A percentile compares a stretch with the other conserved stretches of the same genome.
Evolutionary conservation across 2,797 vertebrate species (phyloP).

Genomic region (Gadopsis marmoratus): DNA sequence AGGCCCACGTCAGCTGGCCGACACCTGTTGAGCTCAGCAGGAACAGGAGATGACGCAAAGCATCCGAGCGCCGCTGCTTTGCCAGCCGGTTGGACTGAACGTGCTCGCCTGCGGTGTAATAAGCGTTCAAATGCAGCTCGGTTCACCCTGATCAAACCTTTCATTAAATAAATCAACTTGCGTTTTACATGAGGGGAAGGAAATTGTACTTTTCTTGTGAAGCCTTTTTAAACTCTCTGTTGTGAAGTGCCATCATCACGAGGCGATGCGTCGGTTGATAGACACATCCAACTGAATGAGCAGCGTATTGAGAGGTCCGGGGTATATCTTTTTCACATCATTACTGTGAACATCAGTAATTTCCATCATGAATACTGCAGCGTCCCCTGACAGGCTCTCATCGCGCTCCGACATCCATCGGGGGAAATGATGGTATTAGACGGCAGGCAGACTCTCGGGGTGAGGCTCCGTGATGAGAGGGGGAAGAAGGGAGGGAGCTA

Average conservation of each 20-base stretch:
- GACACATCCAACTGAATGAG: slow-evolving; percentile 70
- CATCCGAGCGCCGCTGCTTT: neutral
- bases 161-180: slow-evolving; percentile 48
- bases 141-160: slow-evolving; percentile 50
- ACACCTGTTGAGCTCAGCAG: neutral
- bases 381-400: slow-evolving; percentile 74
- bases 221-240: slow-evolving; percentile 31
- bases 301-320: slow-evolving; percentile 54
- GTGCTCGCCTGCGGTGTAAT: neutral
- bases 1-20: neutral
- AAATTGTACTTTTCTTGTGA: slow-evolving; percentile 39
- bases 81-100: neutral
- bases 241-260: slow-evolving; percentile 28
- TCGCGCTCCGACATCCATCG: slow-evolving; percentile 69
- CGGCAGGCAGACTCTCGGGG: slow-evolving; percentile 65
- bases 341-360: slow-evolving; percentile 78
- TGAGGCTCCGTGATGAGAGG: slow-evolving; percentile 68
- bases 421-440: slow-evolving; percentile 80
- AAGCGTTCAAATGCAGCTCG: slow-evolving; percentile 9
- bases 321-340: slow-evolving; percentile 75
- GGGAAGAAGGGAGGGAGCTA: slow-evolving; percentile 62
- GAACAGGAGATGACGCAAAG: neutral
- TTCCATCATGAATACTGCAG: slow-evolving; percentile 76
- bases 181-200: slow-evolving; percentile 30
- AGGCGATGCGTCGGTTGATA: slow-evolving; percentile 57